These are phyloP conservation scores for Calameuta filiformis DNA, from an alignment of 2,888 invertebrate genomes.

Conservation along the genomic window DNA sequence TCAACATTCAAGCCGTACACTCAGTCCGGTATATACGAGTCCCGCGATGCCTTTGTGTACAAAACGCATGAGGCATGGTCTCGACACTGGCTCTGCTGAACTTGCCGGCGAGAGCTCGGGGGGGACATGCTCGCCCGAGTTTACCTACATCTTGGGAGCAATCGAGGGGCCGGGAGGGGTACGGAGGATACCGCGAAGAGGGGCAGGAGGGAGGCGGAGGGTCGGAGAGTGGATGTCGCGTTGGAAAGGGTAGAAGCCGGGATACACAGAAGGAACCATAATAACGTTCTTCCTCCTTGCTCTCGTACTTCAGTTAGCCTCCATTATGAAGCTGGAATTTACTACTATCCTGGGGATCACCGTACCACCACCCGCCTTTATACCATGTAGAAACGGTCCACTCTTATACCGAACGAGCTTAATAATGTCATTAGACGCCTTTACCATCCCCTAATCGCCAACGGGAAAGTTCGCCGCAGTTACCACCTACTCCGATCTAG, in stretches of 20 bases:
- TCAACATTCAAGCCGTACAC: background rate
- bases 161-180: slow-evolving; percentile 17
- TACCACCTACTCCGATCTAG: background rate
- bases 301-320: slow-evolving; percentile 48
- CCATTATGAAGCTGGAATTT: slow-evolving; percentile 58
- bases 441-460: background rate
- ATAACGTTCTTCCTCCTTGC: slow-evolving; percentile 38
- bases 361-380: slow-evolving; percentile 23
- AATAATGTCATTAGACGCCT: slow-evolving; percentile 62
- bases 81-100: slow-evolving; percentile 8
- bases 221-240: slow-evolving; percentile 11
- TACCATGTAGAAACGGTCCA: slow-evolving; percentile 2
- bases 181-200: slow-evolving; percentile 3
- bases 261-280: slow-evolving; percentile 14
- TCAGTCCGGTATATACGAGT: background rate
- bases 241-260: background rate
- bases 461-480: background rate
- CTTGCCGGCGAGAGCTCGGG: slow-evolving; percentile 11
- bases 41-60: slow-evolving; percentile 4
- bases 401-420: slow-evolving; percentile 50
- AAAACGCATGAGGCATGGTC: slow-evolving; percentile 4
- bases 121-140: slow-evolving; percentile 30
- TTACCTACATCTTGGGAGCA: slow-evolving; percentile 42
- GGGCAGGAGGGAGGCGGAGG: slow-evolving; percentile 5
- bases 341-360: slow-evolving; percentile 53